Percentiles rank a stretch among this genome's conserved stretches.
These are phyloP conservation scores for Illadopsis cleaveri DNA, from an alignment of 2,113 vertebrate genomes.

Conservation along the genomic window DNA sequence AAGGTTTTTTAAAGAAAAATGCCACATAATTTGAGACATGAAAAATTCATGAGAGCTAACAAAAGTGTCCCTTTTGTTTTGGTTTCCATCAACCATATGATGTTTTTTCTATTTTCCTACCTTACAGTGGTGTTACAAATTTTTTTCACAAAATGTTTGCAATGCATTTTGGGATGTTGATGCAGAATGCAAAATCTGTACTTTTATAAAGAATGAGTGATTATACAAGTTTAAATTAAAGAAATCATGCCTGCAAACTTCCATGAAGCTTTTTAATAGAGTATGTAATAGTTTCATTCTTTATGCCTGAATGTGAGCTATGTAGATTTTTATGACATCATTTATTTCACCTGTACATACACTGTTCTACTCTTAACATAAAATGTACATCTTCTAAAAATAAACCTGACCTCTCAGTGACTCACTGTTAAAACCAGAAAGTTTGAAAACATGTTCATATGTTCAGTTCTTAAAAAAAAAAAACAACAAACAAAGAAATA, in stretches of 20 bases:
- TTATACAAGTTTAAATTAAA: conserved; percentile 14
- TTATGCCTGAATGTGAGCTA: neutral
- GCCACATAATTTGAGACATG: neutral
- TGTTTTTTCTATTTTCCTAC: neutral
- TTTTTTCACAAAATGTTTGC: neutral
- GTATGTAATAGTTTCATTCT: neutral
- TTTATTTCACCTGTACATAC: neutral
- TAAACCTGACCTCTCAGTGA: neutral
- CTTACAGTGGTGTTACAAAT: neutral
- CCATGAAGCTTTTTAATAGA: conserved; percentile 3
- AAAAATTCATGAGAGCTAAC: neutral
- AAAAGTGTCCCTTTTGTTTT: neutral
- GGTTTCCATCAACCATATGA: neutral
- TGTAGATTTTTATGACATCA: neutral
- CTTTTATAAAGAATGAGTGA: neutral
- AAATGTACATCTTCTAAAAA: neutral
- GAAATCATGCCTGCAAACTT: neutral
- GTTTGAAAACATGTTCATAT: neutral
- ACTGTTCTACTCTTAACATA: neutral
- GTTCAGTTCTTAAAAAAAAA: neutral
- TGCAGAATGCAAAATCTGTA: neutral
- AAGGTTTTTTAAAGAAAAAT: neutral
- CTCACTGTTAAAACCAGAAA: neutral
- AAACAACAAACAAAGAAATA: neutral
- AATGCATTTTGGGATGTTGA: neutral